These are phyloP conservation scores for Rissa tridactyla DNA, from an alignment of 2,113 vertebrate genomes.

Conservation along the genomic window DNA sequence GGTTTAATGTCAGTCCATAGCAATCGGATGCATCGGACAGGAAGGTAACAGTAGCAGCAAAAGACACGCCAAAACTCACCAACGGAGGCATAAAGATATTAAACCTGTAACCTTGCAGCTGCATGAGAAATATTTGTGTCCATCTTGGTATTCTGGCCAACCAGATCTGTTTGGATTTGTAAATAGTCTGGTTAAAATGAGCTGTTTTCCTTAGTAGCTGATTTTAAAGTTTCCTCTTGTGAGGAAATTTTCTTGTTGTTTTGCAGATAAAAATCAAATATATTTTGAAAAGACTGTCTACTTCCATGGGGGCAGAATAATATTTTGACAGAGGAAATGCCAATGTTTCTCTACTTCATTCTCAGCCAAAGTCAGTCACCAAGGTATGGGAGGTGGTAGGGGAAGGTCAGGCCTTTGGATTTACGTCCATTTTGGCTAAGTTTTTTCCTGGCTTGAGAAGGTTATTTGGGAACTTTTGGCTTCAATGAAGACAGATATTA, in stretches of 20 bases:
- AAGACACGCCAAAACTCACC: neutral
- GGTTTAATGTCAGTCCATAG: neutral
- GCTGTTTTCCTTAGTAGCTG: constrained; percentile 1
- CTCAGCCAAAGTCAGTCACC: constrained; percentile 9
- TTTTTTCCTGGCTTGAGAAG: neutral
- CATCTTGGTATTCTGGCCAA: neutral
- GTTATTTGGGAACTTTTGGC: constrained; percentile 1
- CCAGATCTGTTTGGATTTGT: constrained; percentile 31
- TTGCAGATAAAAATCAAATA: constrained; percentile 58
- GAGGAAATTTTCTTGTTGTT: constrained; percentile 57
- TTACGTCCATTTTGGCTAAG: neutral
- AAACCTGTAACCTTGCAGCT: neutral
- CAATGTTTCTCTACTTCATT: constrained; percentile 38
- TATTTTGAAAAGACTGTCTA: constrained; percentile 48
- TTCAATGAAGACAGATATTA: neutral
- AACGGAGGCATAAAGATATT: neutral
- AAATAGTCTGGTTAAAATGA: constrained; percentile 38
- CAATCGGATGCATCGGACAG: neutral
- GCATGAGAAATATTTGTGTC: constrained; percentile 18
- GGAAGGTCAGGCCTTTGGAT: constrained; percentile 11
- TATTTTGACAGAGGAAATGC: constrained; percentile 62
- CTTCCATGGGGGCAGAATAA: constrained; percentile 45
- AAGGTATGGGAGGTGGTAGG: constrained; percentile 37
- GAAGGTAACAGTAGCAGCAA: neutral
- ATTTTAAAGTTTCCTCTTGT: constrained; percentile 42